A percentile compares a stretch with the other conserved stretches of the same genome.
Conservation (phyloP, 2,797 vertebrate species). For the Sylvia borin region DNA sequence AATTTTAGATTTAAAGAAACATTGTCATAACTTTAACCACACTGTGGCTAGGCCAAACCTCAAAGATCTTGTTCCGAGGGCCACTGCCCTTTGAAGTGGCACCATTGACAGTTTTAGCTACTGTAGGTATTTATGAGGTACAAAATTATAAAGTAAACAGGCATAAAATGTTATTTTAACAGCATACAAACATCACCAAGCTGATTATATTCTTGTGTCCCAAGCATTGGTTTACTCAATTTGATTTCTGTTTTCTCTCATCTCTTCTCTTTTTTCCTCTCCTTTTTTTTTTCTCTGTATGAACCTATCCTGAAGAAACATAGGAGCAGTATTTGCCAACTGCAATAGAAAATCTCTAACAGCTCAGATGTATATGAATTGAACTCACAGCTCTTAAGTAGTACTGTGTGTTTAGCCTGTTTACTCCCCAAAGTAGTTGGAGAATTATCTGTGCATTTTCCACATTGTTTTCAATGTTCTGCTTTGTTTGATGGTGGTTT, state of each 20-base stretch:
- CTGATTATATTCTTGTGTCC: neutral
- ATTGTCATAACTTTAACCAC: slow-evolving; percentile 41
- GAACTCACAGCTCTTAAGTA: neutral
- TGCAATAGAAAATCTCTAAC: neutral
- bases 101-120: slow-evolving; percentile 21
- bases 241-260: neutral
- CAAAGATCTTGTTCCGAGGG: slow-evolving; percentile 33
- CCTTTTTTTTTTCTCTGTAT: neutral
- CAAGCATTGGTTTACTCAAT: neutral
- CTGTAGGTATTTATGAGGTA: slow-evolving; percentile 51
- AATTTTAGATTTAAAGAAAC: slow-evolving; percentile 41
- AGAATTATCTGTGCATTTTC: slow-evolving; percentile 23
- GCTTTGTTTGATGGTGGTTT: slow-evolving; percentile 55
- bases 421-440: neutral
- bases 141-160: slow-evolving; percentile 44
- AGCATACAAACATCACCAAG: neutral
- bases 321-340: neutral
- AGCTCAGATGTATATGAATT: neutral
- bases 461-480: neutral
- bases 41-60: slow-evolving; percentile 22
- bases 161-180: slow-evolving; percentile 15
- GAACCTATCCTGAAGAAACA: neutral
- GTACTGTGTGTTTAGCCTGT: neutral
- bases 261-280: neutral
- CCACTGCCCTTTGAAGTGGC: slow-evolving; percentile 33